phyloP scores from a whole-genome alignment of 2,113 vertebrate species.

The Plecturocebus donacophilus region DNA sequence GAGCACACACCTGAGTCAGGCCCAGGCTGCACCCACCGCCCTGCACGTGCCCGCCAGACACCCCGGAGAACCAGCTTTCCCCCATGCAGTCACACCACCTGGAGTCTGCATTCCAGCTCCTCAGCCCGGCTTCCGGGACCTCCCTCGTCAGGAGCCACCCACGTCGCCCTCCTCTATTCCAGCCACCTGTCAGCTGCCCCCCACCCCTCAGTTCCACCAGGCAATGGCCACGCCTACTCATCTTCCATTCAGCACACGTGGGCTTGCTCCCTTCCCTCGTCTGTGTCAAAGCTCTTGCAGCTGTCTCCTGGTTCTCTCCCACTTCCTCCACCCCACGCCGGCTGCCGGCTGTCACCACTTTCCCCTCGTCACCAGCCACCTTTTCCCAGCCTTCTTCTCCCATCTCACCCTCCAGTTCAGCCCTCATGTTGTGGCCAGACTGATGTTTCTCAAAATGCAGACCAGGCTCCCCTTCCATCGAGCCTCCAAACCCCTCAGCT shows the following conservation, averaged over 20 bases:
- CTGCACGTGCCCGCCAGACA: not conserved
- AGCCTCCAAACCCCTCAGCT: not conserved
- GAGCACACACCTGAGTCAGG: accelerated
- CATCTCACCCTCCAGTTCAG: not conserved
- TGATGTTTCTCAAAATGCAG: not conserved
- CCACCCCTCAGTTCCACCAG: not conserved
- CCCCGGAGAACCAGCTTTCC: too few relatives aligned
- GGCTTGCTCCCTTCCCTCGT: not conserved
- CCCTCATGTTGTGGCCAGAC: not conserved
- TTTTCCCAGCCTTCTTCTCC: not conserved
- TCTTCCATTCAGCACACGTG: not conserved
- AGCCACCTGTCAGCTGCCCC: not conserved
- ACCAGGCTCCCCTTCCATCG: not conserved
- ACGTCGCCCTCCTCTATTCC: not conserved
- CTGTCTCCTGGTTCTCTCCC: not conserved
- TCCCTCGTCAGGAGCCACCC: not conserved
- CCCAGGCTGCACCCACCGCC: not conserved
- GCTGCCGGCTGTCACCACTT: not conserved
- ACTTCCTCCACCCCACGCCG: not conserved
- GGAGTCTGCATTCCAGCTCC: too few relatives aligned
- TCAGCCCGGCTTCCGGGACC: not conserved
- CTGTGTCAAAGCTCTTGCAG: not conserved
- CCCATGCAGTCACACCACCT: not conserved
- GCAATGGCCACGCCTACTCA: not conserved
- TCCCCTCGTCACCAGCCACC: not conserved